A percentile compares a stretch with the other conserved stretches of the same genome.
phyloP scores from a whole-genome alignment of 2,888 invertebrate species.

The Pycnomerus fuliginosus region DNA sequence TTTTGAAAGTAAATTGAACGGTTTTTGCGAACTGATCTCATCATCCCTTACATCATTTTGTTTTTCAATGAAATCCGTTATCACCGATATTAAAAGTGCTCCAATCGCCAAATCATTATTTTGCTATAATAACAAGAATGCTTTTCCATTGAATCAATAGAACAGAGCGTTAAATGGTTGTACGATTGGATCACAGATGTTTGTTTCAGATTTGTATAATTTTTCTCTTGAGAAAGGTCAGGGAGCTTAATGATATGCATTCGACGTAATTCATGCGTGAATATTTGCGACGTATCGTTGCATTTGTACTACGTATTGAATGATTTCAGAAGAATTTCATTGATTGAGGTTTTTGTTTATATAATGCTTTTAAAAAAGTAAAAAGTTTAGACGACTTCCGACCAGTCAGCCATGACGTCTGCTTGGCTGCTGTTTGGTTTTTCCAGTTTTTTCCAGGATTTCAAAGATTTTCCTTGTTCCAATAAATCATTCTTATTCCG shows the following conservation, averaged over 20 bases:
- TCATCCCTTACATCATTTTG: no score
- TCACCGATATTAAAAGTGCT: no score
- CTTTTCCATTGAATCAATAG: no score
- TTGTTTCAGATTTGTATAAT: slow-evolving; percentile 9
- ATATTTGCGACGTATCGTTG: not conserved
- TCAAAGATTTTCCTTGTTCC: no score
- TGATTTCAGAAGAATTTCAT: not conserved
- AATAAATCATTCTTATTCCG: no score
- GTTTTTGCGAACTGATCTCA: not conserved
- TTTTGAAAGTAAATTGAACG: slow-evolving; percentile 6
- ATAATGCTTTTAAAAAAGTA: not conserved
- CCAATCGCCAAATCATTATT: no score
- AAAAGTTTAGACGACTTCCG: slow-evolving; percentile 9
- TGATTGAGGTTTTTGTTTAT: not conserved
- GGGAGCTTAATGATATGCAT: not conserved
- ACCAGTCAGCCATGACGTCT: no score
- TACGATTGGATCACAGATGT: no score
- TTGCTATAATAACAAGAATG: no score
- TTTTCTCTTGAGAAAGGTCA: slow-evolving; percentile 21
- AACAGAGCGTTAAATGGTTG: no score
- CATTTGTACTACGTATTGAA: not conserved
- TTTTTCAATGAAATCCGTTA: no score
- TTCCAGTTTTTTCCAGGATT: not conserved
- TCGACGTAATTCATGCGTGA: not conserved
- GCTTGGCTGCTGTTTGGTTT: not conserved